Base-by-base conservation (phyloP, 2,113 vertebrate genomes). In the Orientallactaga bullata region DNA sequence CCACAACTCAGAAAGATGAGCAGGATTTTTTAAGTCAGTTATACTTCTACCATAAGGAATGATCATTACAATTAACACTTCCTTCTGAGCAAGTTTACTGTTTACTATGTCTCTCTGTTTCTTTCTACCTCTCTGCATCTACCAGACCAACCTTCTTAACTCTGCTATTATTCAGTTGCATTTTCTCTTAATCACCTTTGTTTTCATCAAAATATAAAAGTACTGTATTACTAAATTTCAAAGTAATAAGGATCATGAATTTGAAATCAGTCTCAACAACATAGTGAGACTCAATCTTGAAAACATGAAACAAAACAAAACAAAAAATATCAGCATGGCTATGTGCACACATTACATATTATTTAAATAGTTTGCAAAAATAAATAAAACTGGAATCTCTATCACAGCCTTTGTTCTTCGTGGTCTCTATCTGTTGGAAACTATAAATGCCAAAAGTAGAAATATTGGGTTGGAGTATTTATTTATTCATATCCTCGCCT, bases 351-450 rank as follows among this genome's bases (percentile, higher is more conserved):
- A n/a, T 47, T 23, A 30, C 24, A 7, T 30, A 28, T 42, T 81
- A 0, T 69, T 80, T 91, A 30, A 78, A 73, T 51, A 61, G 71
- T 85, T 82, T 88, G 8, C 1, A 88, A 24, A 8, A 82, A 28
- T 78, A 92, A 88, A 78, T 90, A 90, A 85, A 94, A 7, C 16
- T 89, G 5, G 3, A 26, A 7, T 90, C 77, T 17, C 39, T 79
- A 10, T 28, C 18, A 74, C 68, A 77, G 3, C 1, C 9, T 86
- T 68, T 21, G 47, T 35, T 92, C 39, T 60, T 78, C 17, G 23
- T 26, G 5, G 63, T 58, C 10, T 68, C 10, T 81, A 32, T 12
- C 21, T 76, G 32, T 28, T 89, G 60, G 0, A 32, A 32, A 63
- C 2, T 28, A 79, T 63, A 86, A 81, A 78, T 65, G 88, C 10